Conservation (phyloP, 2,888 invertebrate genomes). For the Prenolepis imparis region DNA sequence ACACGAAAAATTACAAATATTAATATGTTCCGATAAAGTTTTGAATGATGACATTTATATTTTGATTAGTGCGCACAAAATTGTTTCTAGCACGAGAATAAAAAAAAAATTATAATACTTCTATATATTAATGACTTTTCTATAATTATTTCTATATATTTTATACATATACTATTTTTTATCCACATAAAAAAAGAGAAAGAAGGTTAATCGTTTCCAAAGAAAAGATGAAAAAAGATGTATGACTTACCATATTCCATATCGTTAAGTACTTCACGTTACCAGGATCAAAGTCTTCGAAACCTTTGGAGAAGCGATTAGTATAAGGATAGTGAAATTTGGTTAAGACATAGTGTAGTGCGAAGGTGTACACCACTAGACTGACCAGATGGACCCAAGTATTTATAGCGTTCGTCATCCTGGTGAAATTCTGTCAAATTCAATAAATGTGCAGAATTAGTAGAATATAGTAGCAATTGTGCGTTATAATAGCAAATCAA, state of each 20-base stretch:
- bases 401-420: constrained; percentile 61
- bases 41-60: too few species aligned
- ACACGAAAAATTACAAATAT: too few species aligned
- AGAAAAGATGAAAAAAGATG: background rate
- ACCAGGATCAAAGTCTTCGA: constrained; percentile 80
- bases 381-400: constrained; percentile 70
- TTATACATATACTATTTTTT: background rate
- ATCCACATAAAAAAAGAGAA: background rate
- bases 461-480: background rate
- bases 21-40: too few species aligned
- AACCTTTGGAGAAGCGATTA: too few species aligned
- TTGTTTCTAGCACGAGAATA: too few species aligned
- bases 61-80: too few species aligned
- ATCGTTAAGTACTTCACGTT: constrained; percentile 82
- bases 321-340: constrained; percentile 78
- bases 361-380: constrained; percentile 71
- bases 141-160: background rate
- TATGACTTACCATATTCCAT: constrained; percentile 82
- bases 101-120: too few species aligned
- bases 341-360: constrained; percentile 69
- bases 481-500: background rate
- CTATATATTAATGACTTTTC: too few species aligned
- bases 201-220: background rate
- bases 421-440: constrained; percentile 57
- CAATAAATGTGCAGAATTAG: background rate